These are phyloP conservation scores for Protodeltote pygarga DNA, from an alignment of 2,888 invertebrate genomes.

Conservation along the genomic window DNA sequence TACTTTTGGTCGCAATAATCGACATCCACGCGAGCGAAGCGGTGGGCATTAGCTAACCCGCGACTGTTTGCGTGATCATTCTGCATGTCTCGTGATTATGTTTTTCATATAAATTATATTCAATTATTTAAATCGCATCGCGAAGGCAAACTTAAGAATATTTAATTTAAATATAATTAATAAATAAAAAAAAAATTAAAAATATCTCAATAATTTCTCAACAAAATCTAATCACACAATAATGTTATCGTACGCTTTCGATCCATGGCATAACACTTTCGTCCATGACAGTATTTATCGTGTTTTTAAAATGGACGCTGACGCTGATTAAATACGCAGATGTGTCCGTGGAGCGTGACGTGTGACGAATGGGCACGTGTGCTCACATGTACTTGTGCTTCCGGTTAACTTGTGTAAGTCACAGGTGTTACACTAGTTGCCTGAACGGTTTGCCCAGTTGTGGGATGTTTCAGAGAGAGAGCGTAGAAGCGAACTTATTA, in stretches of 20 bases:
- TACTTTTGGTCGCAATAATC: too few relatives aligned
- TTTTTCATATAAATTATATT: not conserved
- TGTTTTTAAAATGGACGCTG: constrained; percentile 71
- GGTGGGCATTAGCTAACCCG: too few relatives aligned
- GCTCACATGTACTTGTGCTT: constrained; percentile 31
- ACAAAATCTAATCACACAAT: constrained; percentile 38
- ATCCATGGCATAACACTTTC: constrained; percentile 47
- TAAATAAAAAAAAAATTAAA: not conserved
- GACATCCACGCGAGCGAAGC: too few relatives aligned
- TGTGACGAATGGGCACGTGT: constrained; percentile 69
- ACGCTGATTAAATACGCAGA: constrained; percentile 69
- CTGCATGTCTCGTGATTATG: too few relatives aligned
- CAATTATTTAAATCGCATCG: not conserved
- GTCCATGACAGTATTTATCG: constrained; percentile 69
- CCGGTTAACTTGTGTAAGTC: constrained; percentile 21
- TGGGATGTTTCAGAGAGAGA: not conserved
- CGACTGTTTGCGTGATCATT: too few relatives aligned
- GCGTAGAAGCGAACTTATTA: too few relatives aligned
- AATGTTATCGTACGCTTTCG: constrained; percentile 51
- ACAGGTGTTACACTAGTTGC: not conserved
- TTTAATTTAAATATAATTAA: not conserved
- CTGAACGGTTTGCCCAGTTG: not conserved
- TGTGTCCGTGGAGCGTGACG: constrained; percentile 54
- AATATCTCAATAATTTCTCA: constrained; percentile 18
- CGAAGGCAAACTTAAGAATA: not conserved